Percentiles rank a stretch among this genome's conserved stretches.
Conservation (phyloP, 1,140 invertebrate species). For the Ectropis grisescens region DNA sequence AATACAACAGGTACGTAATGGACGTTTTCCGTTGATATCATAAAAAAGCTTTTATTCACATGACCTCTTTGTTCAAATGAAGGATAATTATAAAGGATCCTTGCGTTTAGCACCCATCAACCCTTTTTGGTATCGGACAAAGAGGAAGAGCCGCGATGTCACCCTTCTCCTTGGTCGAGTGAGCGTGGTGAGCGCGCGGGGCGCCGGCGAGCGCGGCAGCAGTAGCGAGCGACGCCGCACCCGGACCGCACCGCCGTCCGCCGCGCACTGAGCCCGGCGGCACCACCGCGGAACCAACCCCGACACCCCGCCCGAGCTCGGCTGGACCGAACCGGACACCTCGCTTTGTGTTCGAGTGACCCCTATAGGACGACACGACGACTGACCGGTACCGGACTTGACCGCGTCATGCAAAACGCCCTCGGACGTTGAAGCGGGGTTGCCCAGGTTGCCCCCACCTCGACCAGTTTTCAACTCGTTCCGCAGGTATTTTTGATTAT, state of each 20-base stretch:
- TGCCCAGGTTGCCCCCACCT: conserved; percentile 31
- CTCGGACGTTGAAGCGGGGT: conserved; percentile 43
- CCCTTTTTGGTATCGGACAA: conserved; percentile 35
- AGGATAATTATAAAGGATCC: conserved; percentile 12
- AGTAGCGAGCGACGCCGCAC: conserved; percentile 47
- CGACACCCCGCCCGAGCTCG: conserved; percentile 17
- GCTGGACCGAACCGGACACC: conserved; percentile 41
- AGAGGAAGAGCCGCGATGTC: conserved; percentile 51
- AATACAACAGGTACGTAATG: too few species aligned
- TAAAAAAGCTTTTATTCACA: too few species aligned
- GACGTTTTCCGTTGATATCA: too few species aligned
- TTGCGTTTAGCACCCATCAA: conserved; percentile 25
- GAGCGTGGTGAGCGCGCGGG: conserved; percentile 23
- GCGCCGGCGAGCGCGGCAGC: conserved; percentile 23
- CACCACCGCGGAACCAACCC: conserved; percentile 22
- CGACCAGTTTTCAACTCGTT: conserved; percentile 35
- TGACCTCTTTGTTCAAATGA: too few species aligned
- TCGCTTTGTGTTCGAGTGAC: conserved; percentile 47
- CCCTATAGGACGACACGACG: conserved; percentile 34
- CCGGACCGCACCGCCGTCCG: conserved; percentile 43
- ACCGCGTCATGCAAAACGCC: conserved; percentile 41
- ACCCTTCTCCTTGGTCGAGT: conserved; percentile 48
- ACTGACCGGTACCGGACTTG: conserved; percentile 45
- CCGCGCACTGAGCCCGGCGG: conserved; percentile 1
- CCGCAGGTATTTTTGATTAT: conserved; percentile 51